Evolutionary conservation across 2,888 invertebrate genomes (phyloP).

Genomic region (Andrena chrysosceles): DNA sequence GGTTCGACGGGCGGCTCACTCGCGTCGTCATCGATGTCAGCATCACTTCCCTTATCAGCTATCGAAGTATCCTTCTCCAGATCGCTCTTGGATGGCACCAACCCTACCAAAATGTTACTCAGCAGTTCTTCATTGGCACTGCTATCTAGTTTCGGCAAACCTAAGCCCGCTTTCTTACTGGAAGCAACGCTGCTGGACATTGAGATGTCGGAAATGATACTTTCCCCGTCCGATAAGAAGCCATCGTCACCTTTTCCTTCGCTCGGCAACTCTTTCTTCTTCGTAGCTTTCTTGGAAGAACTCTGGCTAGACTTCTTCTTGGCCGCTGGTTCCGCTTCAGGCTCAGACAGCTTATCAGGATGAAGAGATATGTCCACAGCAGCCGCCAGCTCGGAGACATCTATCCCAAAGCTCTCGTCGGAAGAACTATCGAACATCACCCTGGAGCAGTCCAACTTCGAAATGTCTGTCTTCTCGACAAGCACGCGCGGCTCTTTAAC

Average conservation of each 20-base stretch:
- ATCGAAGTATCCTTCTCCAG: slow-evolving; percentile 31
- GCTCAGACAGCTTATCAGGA: slow-evolving; percentile 69
- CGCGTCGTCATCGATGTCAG: slow-evolving; percentile 66
- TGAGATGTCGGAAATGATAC: slow-evolving; percentile 78
- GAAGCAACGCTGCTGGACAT: slow-evolving; percentile 71
- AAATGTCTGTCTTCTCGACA: slow-evolving; percentile 78
- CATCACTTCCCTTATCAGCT: slow-evolving; percentile 64
- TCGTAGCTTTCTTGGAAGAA: slow-evolving; percentile 14
- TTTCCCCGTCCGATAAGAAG: slow-evolving; percentile 74
- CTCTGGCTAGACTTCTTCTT: slow-evolving; percentile 12
- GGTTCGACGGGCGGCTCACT: slow-evolving; percentile 24
- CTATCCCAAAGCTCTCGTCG: slow-evolving; percentile 81
- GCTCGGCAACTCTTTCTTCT: slow-evolving; percentile 29
- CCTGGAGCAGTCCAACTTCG: slow-evolving; percentile 76
- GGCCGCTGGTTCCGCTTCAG: slow-evolving; percentile 20
- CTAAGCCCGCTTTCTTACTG: slow-evolving; percentile 13
- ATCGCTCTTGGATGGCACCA: slow-evolving; percentile 50
- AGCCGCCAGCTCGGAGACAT: slow-evolving; percentile 77
- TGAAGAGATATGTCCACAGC: slow-evolving; percentile 79
- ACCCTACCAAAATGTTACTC: slow-evolving; percentile 70
- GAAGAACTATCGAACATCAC: slow-evolving; percentile 80
- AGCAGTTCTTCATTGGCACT: slow-evolving; percentile 71
- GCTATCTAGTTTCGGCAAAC: slow-evolving; percentile 15
- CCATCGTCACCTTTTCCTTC: slow-evolving; percentile 62
- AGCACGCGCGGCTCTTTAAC: slow-evolving; percentile 72